Conservation (phyloP, 1,140 invertebrate species). For the Periplaneta americana region DNA sequence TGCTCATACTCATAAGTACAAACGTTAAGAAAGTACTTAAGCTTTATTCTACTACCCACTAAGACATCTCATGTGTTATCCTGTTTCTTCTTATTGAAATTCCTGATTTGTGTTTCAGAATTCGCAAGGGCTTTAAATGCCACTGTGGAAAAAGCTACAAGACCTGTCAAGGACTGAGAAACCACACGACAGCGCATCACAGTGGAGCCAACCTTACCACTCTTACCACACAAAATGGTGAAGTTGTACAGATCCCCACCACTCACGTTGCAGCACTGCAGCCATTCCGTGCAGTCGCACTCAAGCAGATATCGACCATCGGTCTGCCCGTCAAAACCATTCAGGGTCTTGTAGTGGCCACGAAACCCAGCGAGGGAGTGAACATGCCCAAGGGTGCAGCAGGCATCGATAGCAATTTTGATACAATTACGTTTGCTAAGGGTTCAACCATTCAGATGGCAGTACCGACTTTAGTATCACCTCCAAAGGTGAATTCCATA, state of each 20-base stretch:
- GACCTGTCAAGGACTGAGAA: constrained; percentile 66
- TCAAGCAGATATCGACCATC: constrained; percentile 28
- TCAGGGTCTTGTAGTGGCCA: constrained; percentile 13
- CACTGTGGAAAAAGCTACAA: constrained; percentile 80
- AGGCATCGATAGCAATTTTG: not conserved
- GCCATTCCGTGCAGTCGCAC: constrained; percentile 25
- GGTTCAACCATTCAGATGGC: constrained; percentile 3
- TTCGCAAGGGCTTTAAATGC: constrained; percentile 71
- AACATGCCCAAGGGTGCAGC: not conserved
- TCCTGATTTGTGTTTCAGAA: constrained; percentile 43
- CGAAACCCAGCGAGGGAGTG: constrained; percentile 15
- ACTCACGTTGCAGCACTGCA: constrained; percentile 21
- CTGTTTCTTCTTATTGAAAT: not conserved
- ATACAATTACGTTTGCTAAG: constrained; percentile 12
- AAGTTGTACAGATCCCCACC: constrained; percentile 24
- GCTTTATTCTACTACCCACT: too few species aligned
- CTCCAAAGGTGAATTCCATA: constrained; percentile 1
- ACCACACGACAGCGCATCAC: constrained; percentile 57
- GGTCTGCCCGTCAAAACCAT: constrained; percentile 30
- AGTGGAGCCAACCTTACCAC: constrained; percentile 32
- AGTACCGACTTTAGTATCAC: constrained; percentile 22
- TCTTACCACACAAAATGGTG: constrained; percentile 23
- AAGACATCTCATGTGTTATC: too few species aligned
- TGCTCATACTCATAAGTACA: too few species aligned
- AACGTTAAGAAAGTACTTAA: too few species aligned